These are phyloP conservation scores for Epistrophe grossulariae DNA, from an alignment of 2,888 invertebrate genomes.

Conservation along the genomic window DNA sequence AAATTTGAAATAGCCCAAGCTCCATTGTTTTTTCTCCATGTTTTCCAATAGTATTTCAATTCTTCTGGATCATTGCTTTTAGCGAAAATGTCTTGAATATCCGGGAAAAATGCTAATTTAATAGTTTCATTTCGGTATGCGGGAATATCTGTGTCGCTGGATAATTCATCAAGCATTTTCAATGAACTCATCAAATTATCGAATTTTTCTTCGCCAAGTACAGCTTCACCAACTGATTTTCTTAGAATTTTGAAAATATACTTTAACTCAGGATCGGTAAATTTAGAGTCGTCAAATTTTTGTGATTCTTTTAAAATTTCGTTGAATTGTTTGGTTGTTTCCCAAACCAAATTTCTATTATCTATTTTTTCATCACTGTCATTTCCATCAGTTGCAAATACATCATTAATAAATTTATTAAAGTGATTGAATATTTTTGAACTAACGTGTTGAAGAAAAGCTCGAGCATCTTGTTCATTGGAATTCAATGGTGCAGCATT, in stretches of 20 bases:
- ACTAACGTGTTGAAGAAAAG: constrained; percentile 9
- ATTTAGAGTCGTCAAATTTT: constrained; percentile 4
- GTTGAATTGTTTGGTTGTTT: neutral
- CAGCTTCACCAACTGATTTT: neutral
- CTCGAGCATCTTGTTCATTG: constrained; percentile 25
- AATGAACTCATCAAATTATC: neutral
- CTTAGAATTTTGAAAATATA: neutral
- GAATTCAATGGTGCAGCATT: constrained; percentile 7
- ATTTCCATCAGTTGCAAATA: neutral
- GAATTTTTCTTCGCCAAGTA: neutral
- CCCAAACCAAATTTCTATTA: neutral
- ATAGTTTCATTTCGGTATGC: neutral
- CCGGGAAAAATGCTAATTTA: constrained; percentile 80
- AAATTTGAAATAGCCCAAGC: constrained; percentile 77
- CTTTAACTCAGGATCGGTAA: constrained; percentile 14
- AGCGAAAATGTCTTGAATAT: constrained; percentile 48
- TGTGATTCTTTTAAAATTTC: constrained; percentile 2
- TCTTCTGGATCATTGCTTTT: constrained; percentile 54
- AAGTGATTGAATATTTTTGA: neutral
- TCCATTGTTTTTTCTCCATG: constrained; percentile 74
- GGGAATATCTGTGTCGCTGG: constrained; percentile 1
- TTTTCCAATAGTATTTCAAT: constrained; percentile 65
- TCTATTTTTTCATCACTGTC: neutral
- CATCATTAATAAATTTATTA: neutral
- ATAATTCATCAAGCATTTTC: neutral